These are phyloP conservation scores for Aporophyla nigra DNA, from an alignment of 2,888 invertebrate species.

Conservation along the genomic window DNA sequence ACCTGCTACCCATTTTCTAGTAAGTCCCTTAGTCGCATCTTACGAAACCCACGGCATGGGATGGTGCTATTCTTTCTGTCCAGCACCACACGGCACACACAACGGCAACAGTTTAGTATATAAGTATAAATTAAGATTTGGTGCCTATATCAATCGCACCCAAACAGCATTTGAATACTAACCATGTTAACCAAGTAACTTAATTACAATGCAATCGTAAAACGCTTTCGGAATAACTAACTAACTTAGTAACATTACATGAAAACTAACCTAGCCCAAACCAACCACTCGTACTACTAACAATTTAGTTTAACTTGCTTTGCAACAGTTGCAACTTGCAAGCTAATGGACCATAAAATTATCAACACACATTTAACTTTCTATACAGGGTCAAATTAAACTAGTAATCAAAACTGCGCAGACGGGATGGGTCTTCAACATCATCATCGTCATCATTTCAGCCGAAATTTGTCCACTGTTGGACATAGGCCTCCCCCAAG, in stretches of 20 bases:
- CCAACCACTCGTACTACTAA: constrained; percentile 11
- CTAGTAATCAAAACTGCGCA: too few relatives aligned
- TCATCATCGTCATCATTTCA: too few relatives aligned
- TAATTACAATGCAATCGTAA: constrained; percentile 13
- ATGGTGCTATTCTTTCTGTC: too few relatives aligned
- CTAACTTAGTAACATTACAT: constrained; percentile 3
- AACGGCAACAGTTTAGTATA: not conserved
- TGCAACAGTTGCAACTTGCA: constrained; percentile 15
- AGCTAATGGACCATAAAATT: constrained; percentile 10
- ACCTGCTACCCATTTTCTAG: too few relatives aligned
- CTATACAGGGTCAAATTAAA: not conserved
- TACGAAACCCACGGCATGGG: too few relatives aligned
- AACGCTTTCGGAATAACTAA: not conserved
- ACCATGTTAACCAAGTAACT: not conserved
- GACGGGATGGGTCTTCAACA: too few relatives aligned
- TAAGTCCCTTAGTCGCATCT: too few relatives aligned
- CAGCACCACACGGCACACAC: too few relatives aligned
- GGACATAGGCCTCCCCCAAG: too few relatives aligned
- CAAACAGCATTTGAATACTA: not conserved
- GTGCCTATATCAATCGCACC: not conserved
- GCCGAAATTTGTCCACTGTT: too few relatives aligned
- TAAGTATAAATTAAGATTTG: not conserved
- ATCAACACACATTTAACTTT: constrained; percentile 11
- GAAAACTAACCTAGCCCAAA: constrained; percentile 5
- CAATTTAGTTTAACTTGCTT: constrained; percentile 24